Conservation (phyloP, 2,888 invertebrate species). For the Acrocera orbiculus region DNA sequence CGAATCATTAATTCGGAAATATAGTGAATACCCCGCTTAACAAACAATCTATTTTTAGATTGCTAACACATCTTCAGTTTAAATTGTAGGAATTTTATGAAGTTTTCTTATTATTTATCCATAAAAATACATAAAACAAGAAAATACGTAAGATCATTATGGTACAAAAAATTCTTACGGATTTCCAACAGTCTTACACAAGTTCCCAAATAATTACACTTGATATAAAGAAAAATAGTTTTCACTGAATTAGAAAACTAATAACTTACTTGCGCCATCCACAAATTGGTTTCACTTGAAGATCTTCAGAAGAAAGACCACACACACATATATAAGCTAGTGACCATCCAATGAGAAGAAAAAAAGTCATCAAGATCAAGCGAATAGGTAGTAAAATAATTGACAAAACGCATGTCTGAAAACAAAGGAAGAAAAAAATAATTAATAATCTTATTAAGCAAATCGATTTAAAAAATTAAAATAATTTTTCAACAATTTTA, state of each 20-base stretch:
- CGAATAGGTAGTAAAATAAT: constrained; percentile 69
- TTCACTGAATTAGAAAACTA: not conserved
- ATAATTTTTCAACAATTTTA: not conserved
- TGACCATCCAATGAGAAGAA: constrained; percentile 67
- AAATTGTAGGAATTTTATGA: no score
- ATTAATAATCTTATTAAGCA: not conserved
- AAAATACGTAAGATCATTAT: no score
- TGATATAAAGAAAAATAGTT: not conserved
- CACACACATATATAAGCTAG: constrained; percentile 67
- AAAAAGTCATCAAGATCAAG: constrained; percentile 53
- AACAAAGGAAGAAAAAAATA: constrained; percentile 20
- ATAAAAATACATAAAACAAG: no score
- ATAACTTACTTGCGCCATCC: constrained; percentile 75
- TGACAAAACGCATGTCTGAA: constrained; percentile 73
- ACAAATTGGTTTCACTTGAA: constrained; percentile 56
- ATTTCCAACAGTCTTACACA: no score
- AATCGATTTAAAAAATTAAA: not conserved
- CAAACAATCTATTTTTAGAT: no score
- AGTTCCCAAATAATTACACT: no score
- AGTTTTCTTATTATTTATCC: no score
- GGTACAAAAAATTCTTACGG: not conserved
- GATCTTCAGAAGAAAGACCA: constrained; percentile 63
- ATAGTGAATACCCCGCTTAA: no score
- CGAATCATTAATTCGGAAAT: no score
- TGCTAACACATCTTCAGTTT: no score